Percentiles rank a stretch among this genome's conserved stretches.
phyloP scores from a whole-genome alignment of 2,888 invertebrate genomes.

The Lapara coniferarum region DNA sequence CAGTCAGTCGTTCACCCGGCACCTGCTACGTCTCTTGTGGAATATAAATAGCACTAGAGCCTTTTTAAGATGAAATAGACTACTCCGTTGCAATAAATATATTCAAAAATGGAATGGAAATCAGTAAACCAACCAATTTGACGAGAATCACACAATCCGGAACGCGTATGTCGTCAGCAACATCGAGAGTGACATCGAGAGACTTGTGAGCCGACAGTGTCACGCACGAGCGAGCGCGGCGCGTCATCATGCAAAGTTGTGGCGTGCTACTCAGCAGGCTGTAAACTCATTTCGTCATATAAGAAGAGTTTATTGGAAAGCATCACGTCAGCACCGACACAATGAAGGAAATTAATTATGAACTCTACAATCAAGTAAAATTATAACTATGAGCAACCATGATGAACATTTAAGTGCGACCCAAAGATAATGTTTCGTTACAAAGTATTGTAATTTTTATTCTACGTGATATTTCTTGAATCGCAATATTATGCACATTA shows the following conservation, averaged over 20 bases:
- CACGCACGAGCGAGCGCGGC: slow-evolving; percentile 1
- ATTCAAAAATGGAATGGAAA: background rate
- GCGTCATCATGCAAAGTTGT: background rate
- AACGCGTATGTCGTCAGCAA: background rate
- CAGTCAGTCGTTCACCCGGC: too few relatives aligned
- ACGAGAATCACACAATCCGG: background rate
- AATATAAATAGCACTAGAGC: too few relatives aligned
- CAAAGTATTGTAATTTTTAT: too few relatives aligned
- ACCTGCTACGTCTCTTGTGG: too few relatives aligned
- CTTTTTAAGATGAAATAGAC: background rate
- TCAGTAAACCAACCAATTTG: background rate
- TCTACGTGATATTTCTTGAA: too few relatives aligned
- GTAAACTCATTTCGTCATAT: background rate
- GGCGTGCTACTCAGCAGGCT: background rate
- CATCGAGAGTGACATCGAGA: background rate
- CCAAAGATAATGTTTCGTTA: too few relatives aligned
- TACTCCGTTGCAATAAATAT: background rate
- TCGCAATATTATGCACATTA: too few relatives aligned
- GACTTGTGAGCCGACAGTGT: background rate
- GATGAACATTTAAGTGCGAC: too few relatives aligned
- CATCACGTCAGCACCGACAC: background rate
- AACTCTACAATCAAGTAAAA: too few relatives aligned
- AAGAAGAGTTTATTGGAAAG: slow-evolving; percentile 2
- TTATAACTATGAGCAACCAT: too few relatives aligned
- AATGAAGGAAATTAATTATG: background rate